phyloP scores from a whole-genome alignment of 2,797 vertebrate species.

The Micromesistius poutassou region DNA sequence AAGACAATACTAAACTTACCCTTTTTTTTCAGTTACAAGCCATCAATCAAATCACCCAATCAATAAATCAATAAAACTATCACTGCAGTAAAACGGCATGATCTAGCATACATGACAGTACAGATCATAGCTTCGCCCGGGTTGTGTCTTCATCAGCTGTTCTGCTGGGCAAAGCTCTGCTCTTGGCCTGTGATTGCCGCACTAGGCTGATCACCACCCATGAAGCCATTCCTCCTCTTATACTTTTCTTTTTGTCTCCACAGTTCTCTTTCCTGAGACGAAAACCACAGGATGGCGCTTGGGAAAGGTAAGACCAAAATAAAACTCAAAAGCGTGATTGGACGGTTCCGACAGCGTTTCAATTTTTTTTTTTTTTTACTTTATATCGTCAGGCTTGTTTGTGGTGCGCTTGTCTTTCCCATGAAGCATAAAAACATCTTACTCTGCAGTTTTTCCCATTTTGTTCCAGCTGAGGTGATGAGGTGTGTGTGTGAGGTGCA shows the following conservation, averaged over 20 bases:
- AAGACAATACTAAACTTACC: not conserved
- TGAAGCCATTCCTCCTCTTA: not conserved
- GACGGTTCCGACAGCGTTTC: constrained; percentile 26
- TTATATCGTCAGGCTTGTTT: not conserved
- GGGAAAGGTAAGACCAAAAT: constrained; percentile 61
- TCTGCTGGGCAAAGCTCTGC: not conserved
- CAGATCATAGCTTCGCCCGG: not conserved
- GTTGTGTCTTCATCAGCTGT: not conserved
- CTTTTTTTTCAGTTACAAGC: not conserved
- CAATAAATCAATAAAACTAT: not conserved
- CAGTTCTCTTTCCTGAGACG: constrained; percentile 90
- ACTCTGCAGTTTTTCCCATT: too few relatives aligned
- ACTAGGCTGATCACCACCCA: constrained; percentile 5
- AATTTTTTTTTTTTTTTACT: constrained; percentile 24
- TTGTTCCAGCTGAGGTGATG: too few relatives aligned
- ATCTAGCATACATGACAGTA: not conserved
- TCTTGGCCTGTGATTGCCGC: not conserved
- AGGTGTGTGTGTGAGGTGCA: too few relatives aligned
- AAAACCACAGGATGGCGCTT: constrained; percentile 84
- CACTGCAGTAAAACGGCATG: not conserved
- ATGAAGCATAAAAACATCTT: too few relatives aligned
- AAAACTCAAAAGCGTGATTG: constrained; percentile 15
- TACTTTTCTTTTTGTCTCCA: constrained; percentile 38
- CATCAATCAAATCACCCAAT: not conserved
- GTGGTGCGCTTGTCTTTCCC: not conserved